phyloP scores from a whole-genome alignment of 2,888 invertebrate genomes.

The Malthinus seriepunctatus region DNA sequence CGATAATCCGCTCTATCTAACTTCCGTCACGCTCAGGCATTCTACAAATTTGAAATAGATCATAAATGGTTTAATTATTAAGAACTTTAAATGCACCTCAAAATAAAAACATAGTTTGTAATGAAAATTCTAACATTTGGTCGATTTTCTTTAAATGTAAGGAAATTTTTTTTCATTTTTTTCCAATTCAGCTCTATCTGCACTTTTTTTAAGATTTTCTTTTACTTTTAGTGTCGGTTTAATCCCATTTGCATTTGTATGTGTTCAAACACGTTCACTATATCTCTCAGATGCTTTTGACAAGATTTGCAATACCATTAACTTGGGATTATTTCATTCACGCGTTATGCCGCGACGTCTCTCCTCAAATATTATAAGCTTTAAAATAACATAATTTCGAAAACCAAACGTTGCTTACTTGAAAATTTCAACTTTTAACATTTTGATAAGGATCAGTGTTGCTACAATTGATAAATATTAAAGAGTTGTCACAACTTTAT shows the following conservation, averaged over 20 bases:
- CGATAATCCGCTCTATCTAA: constrained; percentile 24
- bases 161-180: no score
- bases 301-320: constrained; percentile 43
- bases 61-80: constrained; percentile 5
- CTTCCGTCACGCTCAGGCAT: constrained; percentile 18
- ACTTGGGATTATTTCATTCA: constrained; percentile 43
- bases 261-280: constrained; percentile 38
- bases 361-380: no score
- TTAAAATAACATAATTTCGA: no score
- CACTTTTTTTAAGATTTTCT: background rate
- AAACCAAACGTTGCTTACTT: background rate
- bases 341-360: background rate
- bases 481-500: constrained; percentile 1
- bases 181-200: background rate
- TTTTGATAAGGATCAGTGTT: background rate
- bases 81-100: background rate
- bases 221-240: constrained; percentile 18
- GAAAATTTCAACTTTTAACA: background rate
- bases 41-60: constrained; percentile 9
- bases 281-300: constrained; percentile 39
- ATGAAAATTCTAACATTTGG: background rate
- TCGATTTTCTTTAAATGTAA: no score
- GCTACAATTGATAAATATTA: background rate
- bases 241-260: constrained; percentile 46
- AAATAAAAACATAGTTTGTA: no score